phyloP scores from a whole-genome alignment of 1,140 invertebrate species.

The Philopotamus ludificatus region DNA sequence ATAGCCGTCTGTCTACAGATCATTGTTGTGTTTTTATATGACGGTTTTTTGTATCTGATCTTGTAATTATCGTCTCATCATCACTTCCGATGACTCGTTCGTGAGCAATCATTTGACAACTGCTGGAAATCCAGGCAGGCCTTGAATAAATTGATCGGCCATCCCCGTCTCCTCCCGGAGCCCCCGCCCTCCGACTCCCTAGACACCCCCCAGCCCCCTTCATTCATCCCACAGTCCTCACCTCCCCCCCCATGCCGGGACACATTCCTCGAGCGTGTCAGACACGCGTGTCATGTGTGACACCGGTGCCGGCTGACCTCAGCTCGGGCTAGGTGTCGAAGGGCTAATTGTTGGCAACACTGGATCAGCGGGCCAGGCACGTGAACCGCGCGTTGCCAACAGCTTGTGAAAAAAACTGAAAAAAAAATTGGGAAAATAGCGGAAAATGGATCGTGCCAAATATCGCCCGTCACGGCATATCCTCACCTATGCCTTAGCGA shows the following conservation, averaged over 20 bases:
- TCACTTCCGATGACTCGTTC: not conserved
- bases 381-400: no score
- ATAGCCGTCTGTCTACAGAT: no score
- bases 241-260: not conserved
- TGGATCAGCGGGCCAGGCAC: no score
- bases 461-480: no score
- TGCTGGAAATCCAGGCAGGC: constrained; percentile 13
- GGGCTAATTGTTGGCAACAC: no score
- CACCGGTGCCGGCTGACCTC: constrained; percentile 19
- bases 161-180: not conserved
- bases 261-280: not conserved
- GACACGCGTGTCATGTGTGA: constrained; percentile 11
- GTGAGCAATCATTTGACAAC: not conserved
- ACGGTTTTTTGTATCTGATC: no score
- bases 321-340: no score
- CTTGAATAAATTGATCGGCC: constrained; percentile 42
- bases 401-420: no score
- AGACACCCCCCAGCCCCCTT: not conserved
- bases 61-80: not conserved
- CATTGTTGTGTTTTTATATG: no score
- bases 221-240: not conserved
- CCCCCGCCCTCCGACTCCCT: not conserved
- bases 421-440: no score
- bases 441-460: no score
- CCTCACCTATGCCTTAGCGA: no score